Base-by-base conservation (phyloP, 2,888 invertebrate genomes). In the Rhagonycha lutea region DNA sequence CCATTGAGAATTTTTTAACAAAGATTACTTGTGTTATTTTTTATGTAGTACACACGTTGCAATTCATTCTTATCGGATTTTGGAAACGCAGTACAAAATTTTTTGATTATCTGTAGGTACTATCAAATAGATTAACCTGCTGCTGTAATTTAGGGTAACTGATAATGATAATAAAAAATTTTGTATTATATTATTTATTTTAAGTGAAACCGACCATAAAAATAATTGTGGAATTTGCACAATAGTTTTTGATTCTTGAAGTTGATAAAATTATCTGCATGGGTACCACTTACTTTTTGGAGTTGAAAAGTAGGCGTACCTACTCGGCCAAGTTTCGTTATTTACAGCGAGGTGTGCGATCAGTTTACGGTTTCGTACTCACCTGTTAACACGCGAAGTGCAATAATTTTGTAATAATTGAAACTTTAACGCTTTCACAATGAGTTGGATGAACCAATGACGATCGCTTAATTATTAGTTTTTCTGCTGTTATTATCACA, bases 271-370 rank as follows among this genome's bases (percentile, higher is more conserved):
- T 47, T 47, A 47, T 47, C 47, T 47, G 47, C 47, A 47, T n/a
- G n/a, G 47, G 47, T 24, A 61, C 62, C 62, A 32, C 60, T 69
- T 69, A 71, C 72, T 60, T 69, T 75, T 75, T 75, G 63, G 67
- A 68, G 12, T 75, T 69, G 14, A 24, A 24, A 68, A 69, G 75
- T 75, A 72, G 72, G 75, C 69, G 75, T 75, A 69, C 75, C 68
- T 24, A 23, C 28, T 65, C 63, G 63, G 61, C 62, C 72, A 69
- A 75, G 70, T 72, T 71, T 63, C 67, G 60, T 68, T 69, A 75
- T 72, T 47, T 72, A 69, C 60, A 72, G 60, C 61, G 75, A 61
- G 61, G 61, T 70, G 70, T 70, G 60, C 67, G 29, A 29, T 75
- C 72, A 75, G 75, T 75, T 62, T 63, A 68, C 69, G 68, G 63